Conservation (phyloP, 2,888 invertebrate genomes). For the Hydropsyche betteni region DNA sequence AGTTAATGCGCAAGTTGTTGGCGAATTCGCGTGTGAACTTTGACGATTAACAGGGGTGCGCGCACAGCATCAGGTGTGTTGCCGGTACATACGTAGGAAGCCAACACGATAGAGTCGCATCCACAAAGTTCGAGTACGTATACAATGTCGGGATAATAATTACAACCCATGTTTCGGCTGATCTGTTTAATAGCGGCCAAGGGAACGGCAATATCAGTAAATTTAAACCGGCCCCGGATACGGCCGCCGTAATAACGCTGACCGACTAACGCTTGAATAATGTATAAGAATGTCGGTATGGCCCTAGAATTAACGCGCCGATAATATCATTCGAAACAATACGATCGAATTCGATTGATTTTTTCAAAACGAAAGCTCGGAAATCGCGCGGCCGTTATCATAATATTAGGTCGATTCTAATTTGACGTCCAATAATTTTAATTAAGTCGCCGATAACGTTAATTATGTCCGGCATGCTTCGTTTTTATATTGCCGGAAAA, state of each 20-base stretch:
- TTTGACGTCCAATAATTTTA: slow-evolving; percentile 13
- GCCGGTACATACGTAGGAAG: neutral
- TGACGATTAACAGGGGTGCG: slow-evolving; percentile 21
- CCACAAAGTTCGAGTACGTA: neutral
- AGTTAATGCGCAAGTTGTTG: slow-evolving; percentile 18
- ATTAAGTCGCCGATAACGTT: neutral
- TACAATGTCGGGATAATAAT: slow-evolving; percentile 15
- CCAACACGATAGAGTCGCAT: neutral
- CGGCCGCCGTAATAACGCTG: slow-evolving; percentile 4
- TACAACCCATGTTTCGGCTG: slow-evolving; percentile 28
- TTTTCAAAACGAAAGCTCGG: too few species aligned
- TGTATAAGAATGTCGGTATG: slow-evolving; percentile 17
- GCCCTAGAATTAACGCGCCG: too few species aligned
- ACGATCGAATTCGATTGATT: too few species aligned
- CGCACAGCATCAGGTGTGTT: slow-evolving; percentile 1
- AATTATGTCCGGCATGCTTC: too few species aligned
- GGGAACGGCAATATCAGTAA: slow-evolving; percentile 30
- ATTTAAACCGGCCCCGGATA: slow-evolving; percentile 21
- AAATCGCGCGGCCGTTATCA: too few species aligned
- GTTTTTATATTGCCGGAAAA: too few species aligned
- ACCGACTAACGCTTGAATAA: slow-evolving; percentile 13
- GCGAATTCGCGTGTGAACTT: slow-evolving; percentile 16
- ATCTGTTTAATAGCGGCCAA: slow-evolving; percentile 32
- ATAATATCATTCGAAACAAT: too few species aligned
- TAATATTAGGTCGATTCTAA: neutral